A percentile compares a stretch with the other conserved stretches of the same genome.
These are phyloP conservation scores for Ametastegia equiseti DNA, from an alignment of 2,888 invertebrate species.

Conservation along the genomic window DNA sequence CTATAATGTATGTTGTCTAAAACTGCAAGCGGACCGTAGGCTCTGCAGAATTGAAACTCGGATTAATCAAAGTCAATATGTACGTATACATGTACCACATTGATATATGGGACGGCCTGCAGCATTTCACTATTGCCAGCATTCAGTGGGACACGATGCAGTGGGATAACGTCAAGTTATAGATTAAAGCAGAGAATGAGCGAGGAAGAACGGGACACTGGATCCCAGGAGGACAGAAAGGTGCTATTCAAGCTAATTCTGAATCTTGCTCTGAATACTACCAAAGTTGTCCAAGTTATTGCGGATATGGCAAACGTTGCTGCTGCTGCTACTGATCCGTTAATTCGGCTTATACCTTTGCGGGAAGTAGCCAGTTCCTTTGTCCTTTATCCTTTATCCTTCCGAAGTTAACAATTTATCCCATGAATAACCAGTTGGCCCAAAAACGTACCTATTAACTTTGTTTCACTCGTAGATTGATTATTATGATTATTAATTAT, in stretches of 20 bases:
- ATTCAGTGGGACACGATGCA: not conserved
- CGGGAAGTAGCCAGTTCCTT: too few relatives aligned
- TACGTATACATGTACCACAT: too few relatives aligned
- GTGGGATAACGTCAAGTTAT: not conserved
- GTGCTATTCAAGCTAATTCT: conserved; percentile 9
- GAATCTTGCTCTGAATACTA: not conserved
- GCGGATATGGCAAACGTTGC: not conserved
- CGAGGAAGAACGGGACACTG: not conserved
- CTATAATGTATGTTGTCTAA: not conserved
- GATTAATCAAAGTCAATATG: not conserved
- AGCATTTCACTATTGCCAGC: not conserved
- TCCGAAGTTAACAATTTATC: too few relatives aligned
- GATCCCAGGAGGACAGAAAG: not conserved
- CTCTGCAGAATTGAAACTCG: not conserved
- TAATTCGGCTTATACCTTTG: too few relatives aligned
- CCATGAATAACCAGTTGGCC: too few relatives aligned
- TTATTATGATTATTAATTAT: too few relatives aligned
- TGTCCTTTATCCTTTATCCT: too few relatives aligned
- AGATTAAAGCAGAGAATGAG: not conserved
- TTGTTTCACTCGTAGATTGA: too few relatives aligned
- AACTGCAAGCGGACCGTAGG: conserved; percentile 3
- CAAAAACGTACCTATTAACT: too few relatives aligned
- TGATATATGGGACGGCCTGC: not conserved
- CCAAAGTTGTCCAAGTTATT: not conserved
- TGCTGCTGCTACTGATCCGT: too few relatives aligned